Evolutionary conservation across 2,888 invertebrate genomes (phyloP).

Genomic region (Ceramica pisi): DNA sequence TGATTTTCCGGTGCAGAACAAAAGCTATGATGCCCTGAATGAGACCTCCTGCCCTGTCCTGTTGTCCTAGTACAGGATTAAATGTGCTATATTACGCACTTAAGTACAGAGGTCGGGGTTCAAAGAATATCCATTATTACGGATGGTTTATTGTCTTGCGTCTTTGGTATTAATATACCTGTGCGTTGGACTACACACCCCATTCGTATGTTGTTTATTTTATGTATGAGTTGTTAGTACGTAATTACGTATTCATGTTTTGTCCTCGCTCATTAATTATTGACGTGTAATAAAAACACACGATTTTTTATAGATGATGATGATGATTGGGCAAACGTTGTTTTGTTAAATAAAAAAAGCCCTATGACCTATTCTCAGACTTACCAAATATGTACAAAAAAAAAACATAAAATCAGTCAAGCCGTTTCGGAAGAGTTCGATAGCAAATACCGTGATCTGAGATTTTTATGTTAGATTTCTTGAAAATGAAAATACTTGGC

Average conservation of each 20-base stretch:
- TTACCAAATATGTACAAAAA: too few species aligned
- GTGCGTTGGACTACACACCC: background rate
- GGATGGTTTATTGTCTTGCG: conserved; percentile 48
- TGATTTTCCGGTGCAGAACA: conserved; percentile 83
- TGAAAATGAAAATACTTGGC: too few species aligned
- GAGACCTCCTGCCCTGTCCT: conserved; percentile 74
- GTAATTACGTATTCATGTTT: background rate
- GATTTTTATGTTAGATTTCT: too few species aligned
- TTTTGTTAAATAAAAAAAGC: too few species aligned
- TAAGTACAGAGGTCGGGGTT: conserved; percentile 45
- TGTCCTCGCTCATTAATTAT: background rate
- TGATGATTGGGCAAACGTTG: too few species aligned
- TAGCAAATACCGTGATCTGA: too few species aligned
- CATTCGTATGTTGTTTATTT: background rate
- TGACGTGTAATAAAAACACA: too few species aligned
- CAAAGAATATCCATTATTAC: conserved; percentile 57
- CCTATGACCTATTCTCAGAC: too few species aligned
- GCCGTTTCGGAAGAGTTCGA: too few species aligned
- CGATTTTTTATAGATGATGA: too few species aligned
- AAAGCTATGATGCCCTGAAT: conserved; percentile 76
- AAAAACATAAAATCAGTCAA: too few species aligned
- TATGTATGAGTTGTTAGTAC: background rate
- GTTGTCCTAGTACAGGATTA: conserved; percentile 68
- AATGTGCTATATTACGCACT: conserved; percentile 51
- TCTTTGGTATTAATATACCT: conserved; percentile 13